Percentiles rank a stretch among this genome's conserved stretches.
phyloP scores from a whole-genome alignment of 2,888 invertebrate species.

The Rhogogaster chlorosoma region DNA sequence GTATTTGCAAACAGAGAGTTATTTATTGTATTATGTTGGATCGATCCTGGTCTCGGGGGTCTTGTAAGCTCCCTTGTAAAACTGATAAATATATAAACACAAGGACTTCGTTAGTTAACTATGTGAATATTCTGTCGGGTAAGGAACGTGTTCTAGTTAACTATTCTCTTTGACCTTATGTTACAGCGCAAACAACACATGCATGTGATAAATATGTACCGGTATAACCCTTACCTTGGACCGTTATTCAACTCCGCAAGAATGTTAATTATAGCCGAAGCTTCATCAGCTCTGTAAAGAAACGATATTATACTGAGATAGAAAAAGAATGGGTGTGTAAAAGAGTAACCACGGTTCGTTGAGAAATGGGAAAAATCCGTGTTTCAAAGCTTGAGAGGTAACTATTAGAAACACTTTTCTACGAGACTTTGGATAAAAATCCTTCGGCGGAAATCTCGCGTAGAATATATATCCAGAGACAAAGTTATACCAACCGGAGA shows the following conservation, averaged over 20 bases:
- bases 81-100: slow-evolving; percentile 34
- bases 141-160: slow-evolving; percentile 14
- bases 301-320: background rate
- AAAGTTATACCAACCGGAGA: background rate
- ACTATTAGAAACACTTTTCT: slow-evolving; percentile 16
- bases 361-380: background rate
- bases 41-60: background rate
- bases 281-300: background rate
- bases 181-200: background rate
- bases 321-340: background rate
- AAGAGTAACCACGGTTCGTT: background rate
- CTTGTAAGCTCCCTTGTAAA: background rate
- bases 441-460: background rate
- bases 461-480: background rate
- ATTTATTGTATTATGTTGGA: background rate
- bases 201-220: background rate
- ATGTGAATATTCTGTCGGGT: background rate
- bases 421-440: background rate
- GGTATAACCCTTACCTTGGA: background rate
- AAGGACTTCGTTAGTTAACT: slow-evolving; percentile 10
- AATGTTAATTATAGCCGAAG: background rate
- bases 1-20: background rate
- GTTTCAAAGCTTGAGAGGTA: background rate
- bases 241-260: background rate
- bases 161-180: slow-evolving; percentile 32